These are phyloP conservation scores for Polydrusus pterygomalis DNA, from an alignment of 2,888 invertebrate species.

Conservation along the genomic window DNA sequence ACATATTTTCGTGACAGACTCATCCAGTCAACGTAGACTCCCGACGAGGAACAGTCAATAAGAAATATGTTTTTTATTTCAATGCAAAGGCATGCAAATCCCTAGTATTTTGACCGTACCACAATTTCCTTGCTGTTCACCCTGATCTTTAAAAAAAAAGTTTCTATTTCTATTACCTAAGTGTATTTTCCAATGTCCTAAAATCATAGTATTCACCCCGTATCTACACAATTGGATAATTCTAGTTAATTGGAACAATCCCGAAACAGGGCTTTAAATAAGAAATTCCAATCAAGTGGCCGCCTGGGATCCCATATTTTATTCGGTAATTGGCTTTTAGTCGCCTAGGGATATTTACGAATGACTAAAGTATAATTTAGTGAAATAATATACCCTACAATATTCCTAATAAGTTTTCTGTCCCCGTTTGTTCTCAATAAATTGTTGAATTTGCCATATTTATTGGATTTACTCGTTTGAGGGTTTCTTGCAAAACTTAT, in stretches of 20 bases:
- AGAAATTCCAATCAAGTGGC: slow-evolving; percentile 56
- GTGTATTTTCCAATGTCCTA: no score
- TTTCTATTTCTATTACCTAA: no score
- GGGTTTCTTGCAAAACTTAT: neutral
- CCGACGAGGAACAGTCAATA: no score
- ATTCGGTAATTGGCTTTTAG: slow-evolving; percentile 18
- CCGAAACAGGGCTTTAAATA: slow-evolving; percentile 49
- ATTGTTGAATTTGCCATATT: neutral
- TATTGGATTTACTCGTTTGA: neutral
- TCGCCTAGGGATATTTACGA: slow-evolving; percentile 18
- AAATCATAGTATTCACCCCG: neutral
- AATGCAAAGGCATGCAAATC: no score
- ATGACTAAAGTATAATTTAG: slow-evolving; percentile 8
- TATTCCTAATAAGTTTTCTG: slow-evolving; percentile 1
- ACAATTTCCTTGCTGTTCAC: no score
- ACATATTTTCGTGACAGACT: no score
- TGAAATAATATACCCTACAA: neutral
- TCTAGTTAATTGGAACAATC: slow-evolving; percentile 47
- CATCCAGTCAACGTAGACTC: no score
- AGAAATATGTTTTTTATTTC: no score
- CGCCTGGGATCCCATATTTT: slow-evolving; percentile 24
- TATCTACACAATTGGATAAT: slow-evolving; percentile 38
- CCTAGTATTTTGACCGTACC: no score
- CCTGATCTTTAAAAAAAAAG: no score
- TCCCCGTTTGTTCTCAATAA: neutral